phyloP scores from a whole-genome alignment of 2,888 invertebrate genomes.

The Crossocerus cetratus region DNA sequence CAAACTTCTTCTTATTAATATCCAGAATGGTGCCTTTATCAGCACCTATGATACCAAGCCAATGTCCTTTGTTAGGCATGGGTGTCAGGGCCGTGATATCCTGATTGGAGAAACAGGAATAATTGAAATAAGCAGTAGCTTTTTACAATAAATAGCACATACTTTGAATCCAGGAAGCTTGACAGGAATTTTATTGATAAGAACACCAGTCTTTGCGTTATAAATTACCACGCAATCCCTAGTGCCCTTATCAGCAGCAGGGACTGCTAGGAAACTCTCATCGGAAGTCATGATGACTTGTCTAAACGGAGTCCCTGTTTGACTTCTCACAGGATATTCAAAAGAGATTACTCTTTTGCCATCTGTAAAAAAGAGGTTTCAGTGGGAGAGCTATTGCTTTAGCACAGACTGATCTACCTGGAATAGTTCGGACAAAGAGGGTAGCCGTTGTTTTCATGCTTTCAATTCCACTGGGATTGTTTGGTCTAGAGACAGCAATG shows the following conservation, averaged over 20 bases:
- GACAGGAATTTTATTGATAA: constrained; percentile 78
- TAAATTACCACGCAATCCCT: constrained; percentile 91
- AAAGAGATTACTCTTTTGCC: constrained; percentile 88
- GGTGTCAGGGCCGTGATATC: constrained; percentile 88
- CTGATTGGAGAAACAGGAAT: constrained; percentile 68
- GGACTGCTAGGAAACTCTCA: constrained; percentile 86
- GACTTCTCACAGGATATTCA: constrained; percentile 88
- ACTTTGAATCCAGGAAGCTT: constrained; percentile 80
- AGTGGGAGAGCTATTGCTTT: not conserved
- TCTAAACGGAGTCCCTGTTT: constrained; percentile 85
- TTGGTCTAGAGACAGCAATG: constrained; percentile 85
- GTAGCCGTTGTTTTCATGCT: constrained; percentile 82
- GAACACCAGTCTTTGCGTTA: constrained; percentile 87
- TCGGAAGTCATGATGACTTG: constrained; percentile 90
- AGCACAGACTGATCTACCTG: constrained; percentile 78
- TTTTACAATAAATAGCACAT: constrained; percentile 24
- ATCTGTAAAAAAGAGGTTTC: constrained; percentile 75
- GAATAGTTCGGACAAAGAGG: constrained; percentile 84
- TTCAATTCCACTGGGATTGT: constrained; percentile 82
- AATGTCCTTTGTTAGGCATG: constrained; percentile 89
- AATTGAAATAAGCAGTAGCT: not conserved
- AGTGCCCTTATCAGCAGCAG: constrained; percentile 89
- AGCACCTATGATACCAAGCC: constrained; percentile 91
- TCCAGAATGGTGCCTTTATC: constrained; percentile 95
- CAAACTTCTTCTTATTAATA: constrained; percentile 90